Base-by-base conservation (phyloP, 2,888 invertebrate genomes). In the Macroteleia sp. region DNA sequence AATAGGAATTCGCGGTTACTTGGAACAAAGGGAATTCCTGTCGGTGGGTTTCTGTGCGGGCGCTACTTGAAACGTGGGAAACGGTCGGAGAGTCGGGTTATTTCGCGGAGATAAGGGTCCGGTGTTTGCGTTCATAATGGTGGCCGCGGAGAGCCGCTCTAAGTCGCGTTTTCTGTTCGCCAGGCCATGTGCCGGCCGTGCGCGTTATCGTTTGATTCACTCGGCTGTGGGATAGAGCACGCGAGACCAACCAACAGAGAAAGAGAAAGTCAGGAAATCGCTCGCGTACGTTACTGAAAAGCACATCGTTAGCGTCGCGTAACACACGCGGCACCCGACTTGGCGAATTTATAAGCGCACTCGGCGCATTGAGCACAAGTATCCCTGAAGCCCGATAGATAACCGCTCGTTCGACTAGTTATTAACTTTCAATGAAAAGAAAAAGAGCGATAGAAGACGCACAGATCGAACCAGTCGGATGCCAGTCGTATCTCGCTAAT, bases 191-290 rank as follows among this genome's bases (percentile, higher is more conserved):
- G 81, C 76, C 82, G 71, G 86, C 85, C 50, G 82, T 87, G 84
- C 85, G 84, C 79, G 85, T 87, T 87, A 87, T 88, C 88, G 84
- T 86, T 84, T 82, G 85, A 88, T 87, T 87, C 84, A 84, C 83
- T 85, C 85, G 84, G 85, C 85, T 87, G 64, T 75, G 62, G 69
- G 79, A 81, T 79, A 39, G 30, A 36, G 59, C 52, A 54, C 82
- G 82, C 46, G 30, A 20, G 10, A 30, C 77, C 81, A 83, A 77
- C 52, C 80, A 8, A 48, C 30, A 8, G 41, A 48, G 56, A 56
- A 56, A 59, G 87, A 88, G 88, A 88, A 88, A 88, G 87, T 85
- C 85, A 88, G 86, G 85, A 88, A 88, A 88, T 86, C 81, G 85
- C 34, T 52, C 71, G 50, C 71, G 66, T 67, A 39, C 66, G 39